Base-by-base conservation (phyloP, 2,888 invertebrate genomes). In the Chrysomela aeneicollis region DNA sequence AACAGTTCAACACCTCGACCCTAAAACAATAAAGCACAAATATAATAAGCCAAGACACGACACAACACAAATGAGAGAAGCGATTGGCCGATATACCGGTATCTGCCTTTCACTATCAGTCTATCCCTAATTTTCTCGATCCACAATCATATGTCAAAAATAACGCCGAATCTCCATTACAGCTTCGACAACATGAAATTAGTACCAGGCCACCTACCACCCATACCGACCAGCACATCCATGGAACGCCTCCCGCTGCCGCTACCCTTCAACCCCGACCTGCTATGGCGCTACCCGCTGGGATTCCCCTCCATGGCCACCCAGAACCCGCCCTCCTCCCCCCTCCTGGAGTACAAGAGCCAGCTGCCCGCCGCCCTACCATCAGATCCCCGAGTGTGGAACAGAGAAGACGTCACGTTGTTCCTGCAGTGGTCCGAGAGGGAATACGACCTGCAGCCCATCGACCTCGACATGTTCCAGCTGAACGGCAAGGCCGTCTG, bases 401-500 rank as follows among this genome's bases (percentile, higher is more conserved):
- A 91, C 62, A 88, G 96, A 73, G 95, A 95, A 73, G 95, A 96
- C 81, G 96, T 96, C 18, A 86, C 89, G 51, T 87, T 92, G 59
- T 97, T 96, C 83, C 85, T 97, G 55, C 90, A 92, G 79, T 96
- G 95, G 92, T 94, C 95, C 73, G 95, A 96, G 83, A 87, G 93
- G 71, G 95, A 95, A 84, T 96, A 95, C 81, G 95, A 95, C 82
- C 85, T 96, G 73, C 95, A 95, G 59, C 91, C 92, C 75, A 92
- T 97, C 80, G 95, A 95, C 80, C 90, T 93, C 88, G 95, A 96
- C 79, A 90, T 94, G 84, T 97, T 97, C 82, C 94, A 94, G 85
- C 96, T 97, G 95, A 97, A 97, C 82, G 97, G 96, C 87, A 97
- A 97, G 84, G 97, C 97, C 1, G 85, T 97, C 75, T 95, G 95